Conservation (phyloP, 2,888 invertebrate species). For the Athrips mouffetella region DNA sequence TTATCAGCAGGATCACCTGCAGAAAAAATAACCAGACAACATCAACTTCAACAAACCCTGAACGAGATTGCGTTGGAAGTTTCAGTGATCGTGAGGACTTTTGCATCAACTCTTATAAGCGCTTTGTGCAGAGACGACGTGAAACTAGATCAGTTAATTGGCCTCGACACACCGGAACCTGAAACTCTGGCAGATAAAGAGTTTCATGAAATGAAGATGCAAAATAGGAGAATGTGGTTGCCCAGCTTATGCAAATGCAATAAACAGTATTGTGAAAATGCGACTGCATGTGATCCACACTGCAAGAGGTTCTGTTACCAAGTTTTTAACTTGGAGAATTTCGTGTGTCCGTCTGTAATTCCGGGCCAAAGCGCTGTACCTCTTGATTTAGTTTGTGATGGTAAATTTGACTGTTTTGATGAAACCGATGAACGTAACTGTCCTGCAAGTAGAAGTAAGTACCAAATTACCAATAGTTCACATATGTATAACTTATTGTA, state of each 20-base stretch:
- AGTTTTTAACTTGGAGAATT: conserved; percentile 42
- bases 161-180: too few relatives aligned
- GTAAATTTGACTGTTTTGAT: conserved; percentile 62
- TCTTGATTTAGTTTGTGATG: conserved; percentile 55
- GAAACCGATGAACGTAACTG: conserved; percentile 57
- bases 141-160: too few relatives aligned
- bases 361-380: conserved; percentile 33
- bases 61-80: conserved; percentile 38
- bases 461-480: too few relatives aligned
- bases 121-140: conserved; percentile 16
- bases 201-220: neutral
- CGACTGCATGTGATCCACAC: conserved; percentile 33
- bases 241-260: conserved; percentile 44
- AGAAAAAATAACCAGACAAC: neutral
- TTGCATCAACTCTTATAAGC: conserved; percentile 39
- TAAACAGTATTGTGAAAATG: conserved; percentile 34
- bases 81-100: conserved; percentile 37
- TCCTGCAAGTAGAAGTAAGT: conserved; percentile 31
- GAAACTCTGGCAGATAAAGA: conserved; percentile 15
- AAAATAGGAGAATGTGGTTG: conserved; percentile 22
- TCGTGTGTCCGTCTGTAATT: conserved; percentile 46
- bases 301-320: conserved; percentile 53
- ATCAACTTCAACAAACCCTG: conserved; percentile 4
- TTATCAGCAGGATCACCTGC: neutral
- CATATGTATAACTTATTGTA: too few relatives aligned